Evolutionary conservation across 2,797 vertebrate genomes (phyloP).

Genomic region (Hapalemur alaotrensis): DNA sequence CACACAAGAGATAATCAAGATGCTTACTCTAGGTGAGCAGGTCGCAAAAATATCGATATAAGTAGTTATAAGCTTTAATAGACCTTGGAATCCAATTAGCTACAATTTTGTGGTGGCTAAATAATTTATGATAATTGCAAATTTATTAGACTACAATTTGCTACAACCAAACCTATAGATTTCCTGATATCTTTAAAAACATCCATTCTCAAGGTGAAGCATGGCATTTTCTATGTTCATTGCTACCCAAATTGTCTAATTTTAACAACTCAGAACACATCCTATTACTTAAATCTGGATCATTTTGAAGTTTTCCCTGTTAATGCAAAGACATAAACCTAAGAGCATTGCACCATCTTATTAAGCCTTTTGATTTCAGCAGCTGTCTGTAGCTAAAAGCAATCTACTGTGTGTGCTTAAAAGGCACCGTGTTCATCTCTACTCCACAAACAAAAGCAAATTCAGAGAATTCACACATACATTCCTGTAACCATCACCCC

Average conservation of each 20-base stretch:
- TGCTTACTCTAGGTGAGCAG: not conserved
- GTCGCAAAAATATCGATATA: conserved; percentile 47
- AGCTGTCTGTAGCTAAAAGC: conserved; percentile 45
- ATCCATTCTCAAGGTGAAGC: conserved; percentile 37
- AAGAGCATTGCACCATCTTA: not conserved
- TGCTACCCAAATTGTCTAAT: not conserved
- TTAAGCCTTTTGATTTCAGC: conserved; percentile 29
- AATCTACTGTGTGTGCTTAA: conserved; percentile 3
- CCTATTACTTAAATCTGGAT: conserved; percentile 42
- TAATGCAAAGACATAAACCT: conserved; percentile 55
- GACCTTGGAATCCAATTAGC: conserved; percentile 65
- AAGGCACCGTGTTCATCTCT: not conserved
- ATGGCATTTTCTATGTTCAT: conserved; percentile 6
- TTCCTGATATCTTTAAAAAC: conserved; percentile 44
- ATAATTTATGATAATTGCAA: conserved; percentile 66
- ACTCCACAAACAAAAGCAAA: not conserved
- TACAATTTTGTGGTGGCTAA: conserved; percentile 48
- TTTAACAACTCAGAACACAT: conserved; percentile 44
- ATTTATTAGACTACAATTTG: conserved; percentile 59
- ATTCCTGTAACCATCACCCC: not conserved
- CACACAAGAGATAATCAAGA: conserved; percentile 42
- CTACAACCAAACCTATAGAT: conserved; percentile 36
- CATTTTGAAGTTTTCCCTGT: conserved; percentile 42
- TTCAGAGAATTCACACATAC: not conserved
- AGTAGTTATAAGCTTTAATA: conserved; percentile 59